Evolutionary conservation across 2,888 invertebrate species (phyloP), one percentile per base, ranked within the genome.

Genomic region (Myopa tessellatipennis): DNA sequence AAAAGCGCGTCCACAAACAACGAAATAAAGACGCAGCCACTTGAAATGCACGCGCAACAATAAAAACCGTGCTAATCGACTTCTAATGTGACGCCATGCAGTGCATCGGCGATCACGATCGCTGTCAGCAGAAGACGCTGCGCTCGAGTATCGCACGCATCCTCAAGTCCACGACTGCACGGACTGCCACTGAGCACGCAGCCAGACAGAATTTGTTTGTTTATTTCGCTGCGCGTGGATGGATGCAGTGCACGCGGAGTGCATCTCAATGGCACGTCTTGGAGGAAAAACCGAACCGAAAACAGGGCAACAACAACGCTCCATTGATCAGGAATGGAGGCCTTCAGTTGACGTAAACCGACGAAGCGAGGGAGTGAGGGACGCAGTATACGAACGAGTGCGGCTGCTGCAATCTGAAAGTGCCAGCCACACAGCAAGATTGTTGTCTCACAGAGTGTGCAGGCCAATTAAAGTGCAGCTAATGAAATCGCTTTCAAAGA

Each of bases 221-320:
- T 6, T 10, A 6, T 14, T 65, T 65, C 38, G 3, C 16, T 4
- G 38, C 38, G 65, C 65, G 12, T 5, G 38, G 4, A 38, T 16
- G 65, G 14, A 14, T 65, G 26, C 34, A 65, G 14, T 14, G 38
- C 38, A 65, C 34, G 36, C 16, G 38, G 65, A 65, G 16, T 65
- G 65, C 65, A 65, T 65, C 16, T 12, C 65, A 65, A 65, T 65
- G 34, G 65, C 65, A 65, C 38, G 36, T 34, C 36, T 34, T 63
- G 4, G 8, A 63, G 26, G 12, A 63, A 34, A 12, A 26, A 63
- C 4, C 7, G 16, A 10, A 26, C 26, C 26, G 26, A 26, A 26
- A 63, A 1, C 2, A 12, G 6, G 4, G 5, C 16, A 63, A 63
- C 63, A 26, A 5, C 18, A 26, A 63, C 36, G 6, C 34, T 34